Evolutionary conservation across 2,888 invertebrate genomes (phyloP).

Genomic region (Oscheius myriophilus): DNA sequence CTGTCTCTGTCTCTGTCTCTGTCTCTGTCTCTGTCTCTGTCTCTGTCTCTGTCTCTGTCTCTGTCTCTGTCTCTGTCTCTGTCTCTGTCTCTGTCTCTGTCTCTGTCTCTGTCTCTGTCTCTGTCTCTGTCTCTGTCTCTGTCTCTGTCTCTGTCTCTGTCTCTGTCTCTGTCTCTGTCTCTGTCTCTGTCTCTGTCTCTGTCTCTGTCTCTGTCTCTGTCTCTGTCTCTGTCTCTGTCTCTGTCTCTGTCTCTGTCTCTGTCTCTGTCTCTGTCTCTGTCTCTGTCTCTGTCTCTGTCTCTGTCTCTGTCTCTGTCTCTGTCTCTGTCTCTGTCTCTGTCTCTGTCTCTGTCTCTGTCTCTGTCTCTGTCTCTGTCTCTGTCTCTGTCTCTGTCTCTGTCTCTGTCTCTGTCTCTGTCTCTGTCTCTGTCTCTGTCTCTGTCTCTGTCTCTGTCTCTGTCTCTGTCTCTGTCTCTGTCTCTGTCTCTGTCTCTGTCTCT

Average conservation of each 20-base stretch:
- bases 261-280: background rate
- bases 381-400: no score
- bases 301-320: no score
- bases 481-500: no score
- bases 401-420: no score
- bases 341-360: no score
- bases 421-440: no score
- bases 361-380: no score
- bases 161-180: conserved; percentile 3
- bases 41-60: conserved; percentile 3
- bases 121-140: conserved; percentile 3
- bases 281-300: no score
- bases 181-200: conserved; percentile 3
- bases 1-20: conserved; percentile 3
- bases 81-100: conserved; percentile 1
- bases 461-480: no score
- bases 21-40: conserved; percentile 1
- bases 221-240: conserved; percentile 3
- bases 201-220: conserved; percentile 1
- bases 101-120: conserved; percentile 3
- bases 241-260: conserved; percentile 1
- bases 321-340: no score
- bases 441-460: no score
- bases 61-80: conserved; percentile 3
- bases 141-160: conserved; percentile 1